These are phyloP conservation scores for Megastigmus dorsalis DNA, from an alignment of 2,888 invertebrate species.

Conservation along the genomic window DNA sequence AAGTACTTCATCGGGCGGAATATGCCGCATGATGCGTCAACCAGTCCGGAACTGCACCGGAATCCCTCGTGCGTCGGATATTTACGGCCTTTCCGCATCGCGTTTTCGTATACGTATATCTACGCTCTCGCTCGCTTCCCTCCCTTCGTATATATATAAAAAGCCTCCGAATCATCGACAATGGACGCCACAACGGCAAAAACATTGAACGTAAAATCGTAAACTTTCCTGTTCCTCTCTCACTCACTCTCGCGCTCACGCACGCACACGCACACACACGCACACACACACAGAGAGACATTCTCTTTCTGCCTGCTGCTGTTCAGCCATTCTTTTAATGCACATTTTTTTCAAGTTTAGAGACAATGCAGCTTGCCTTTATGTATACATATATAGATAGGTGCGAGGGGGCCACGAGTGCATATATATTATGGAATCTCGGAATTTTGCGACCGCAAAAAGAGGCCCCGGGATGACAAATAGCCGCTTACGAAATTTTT, in stretches of 20 bases:
- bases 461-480: constrained; percentile 46
- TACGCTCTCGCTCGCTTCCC: too few species aligned
- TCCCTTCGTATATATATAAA: too few species aligned
- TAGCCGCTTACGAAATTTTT: constrained; percentile 50
- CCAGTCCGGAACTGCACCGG: not conserved
- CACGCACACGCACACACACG: too few species aligned
- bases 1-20: not conserved
- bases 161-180: not conserved
- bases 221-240: too few species aligned
- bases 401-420: too few species aligned
- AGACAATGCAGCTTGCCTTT: not conserved
- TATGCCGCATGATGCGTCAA: too few species aligned
- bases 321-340: constrained; percentile 7
- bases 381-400: not conserved
- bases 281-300: too few species aligned
- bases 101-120: not conserved
- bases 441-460: constrained; percentile 29
- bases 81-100: constrained; percentile 17
- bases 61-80: constrained; percentile 4
- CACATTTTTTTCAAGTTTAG: not conserved
- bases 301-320: too few species aligned
- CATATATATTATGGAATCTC: constrained; percentile 26
- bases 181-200: not conserved
- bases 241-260: too few species aligned
- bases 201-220: too few species aligned